phyloP scores from a whole-genome alignment of 2,113 vertebrate genomes.

The Hyla sarda region DNA sequence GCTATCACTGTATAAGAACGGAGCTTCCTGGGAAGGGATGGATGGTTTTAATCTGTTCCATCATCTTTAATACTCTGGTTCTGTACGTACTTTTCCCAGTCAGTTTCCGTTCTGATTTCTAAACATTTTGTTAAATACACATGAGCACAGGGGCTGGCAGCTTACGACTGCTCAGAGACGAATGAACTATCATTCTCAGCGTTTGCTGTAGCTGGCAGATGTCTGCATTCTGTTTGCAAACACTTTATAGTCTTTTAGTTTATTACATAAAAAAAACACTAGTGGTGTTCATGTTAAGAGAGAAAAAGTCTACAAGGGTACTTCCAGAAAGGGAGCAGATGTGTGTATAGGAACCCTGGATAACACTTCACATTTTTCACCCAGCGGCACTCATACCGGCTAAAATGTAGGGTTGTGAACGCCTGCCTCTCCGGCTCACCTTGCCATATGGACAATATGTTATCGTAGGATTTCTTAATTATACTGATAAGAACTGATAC shows the following conservation, averaged over 20 bases:
- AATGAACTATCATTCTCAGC: background rate
- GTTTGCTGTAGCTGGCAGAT: background rate
- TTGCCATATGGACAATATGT: too few species aligned
- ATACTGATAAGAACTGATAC: too few species aligned
- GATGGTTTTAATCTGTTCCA: constrained; percentile 37
- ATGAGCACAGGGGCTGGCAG: background rate
- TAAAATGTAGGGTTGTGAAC: too few species aligned
- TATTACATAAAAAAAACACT: background rate
- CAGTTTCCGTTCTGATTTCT: background rate
- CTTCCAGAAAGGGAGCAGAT: background rate
- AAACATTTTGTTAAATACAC: background rate
- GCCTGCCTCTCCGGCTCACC: too few species aligned
- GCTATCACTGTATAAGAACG: constrained; percentile 9
- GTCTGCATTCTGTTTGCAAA: background rate
- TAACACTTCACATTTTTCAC: too few species aligned
- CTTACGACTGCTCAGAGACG: background rate
- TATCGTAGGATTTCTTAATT: too few species aligned
- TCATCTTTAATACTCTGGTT: constrained; percentile 18
- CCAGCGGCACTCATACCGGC: too few species aligned
- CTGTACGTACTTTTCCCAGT: background rate
- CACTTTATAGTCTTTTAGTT: background rate
- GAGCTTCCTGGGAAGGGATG: constrained; percentile 27
- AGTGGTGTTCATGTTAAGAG: background rate
- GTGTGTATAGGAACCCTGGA: too few species aligned
- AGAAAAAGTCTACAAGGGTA: background rate